Evolutionary conservation across 2,888 invertebrate genomes (phyloP).

Genomic region (Esperia sulphurella): DNA sequence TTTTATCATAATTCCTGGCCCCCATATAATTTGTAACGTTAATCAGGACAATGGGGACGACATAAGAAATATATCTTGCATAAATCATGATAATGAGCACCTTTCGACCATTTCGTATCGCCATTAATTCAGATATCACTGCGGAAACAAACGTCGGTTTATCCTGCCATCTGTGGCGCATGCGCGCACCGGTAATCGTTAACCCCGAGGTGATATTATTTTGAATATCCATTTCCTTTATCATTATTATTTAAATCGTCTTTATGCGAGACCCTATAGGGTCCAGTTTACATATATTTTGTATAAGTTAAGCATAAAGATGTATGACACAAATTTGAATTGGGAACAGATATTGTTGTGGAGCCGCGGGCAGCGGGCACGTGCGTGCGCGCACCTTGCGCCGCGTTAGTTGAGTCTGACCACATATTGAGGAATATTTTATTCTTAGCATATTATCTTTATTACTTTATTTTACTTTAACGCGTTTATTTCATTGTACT

Average conservation of each 20-base stretch:
- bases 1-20: conserved; percentile 19
- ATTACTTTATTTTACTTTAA: background rate
- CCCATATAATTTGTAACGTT: conserved; percentile 42
- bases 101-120: conserved; percentile 76
- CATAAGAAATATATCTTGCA: conserved; percentile 71
- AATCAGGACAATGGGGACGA: conserved; percentile 56
- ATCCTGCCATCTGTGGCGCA: conserved; percentile 76
- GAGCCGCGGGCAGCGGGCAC: conserved; percentile 68
- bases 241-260: conserved; percentile 68
- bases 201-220: conserved; percentile 80
- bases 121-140: conserved; percentile 79
- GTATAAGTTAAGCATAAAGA: conserved; percentile 54
- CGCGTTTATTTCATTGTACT: conserved; percentile 5
- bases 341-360: conserved; percentile 66
- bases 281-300: conserved; percentile 61
- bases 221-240: conserved; percentile 75
- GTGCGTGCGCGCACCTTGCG: conserved; percentile 76
- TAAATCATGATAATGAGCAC: conserved; percentile 79
- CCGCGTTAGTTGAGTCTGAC: conserved; percentile 11
- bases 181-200: conserved; percentile 77
- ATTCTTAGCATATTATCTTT: background rate
- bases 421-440: conserved; percentile 10
- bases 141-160: conserved; percentile 79
- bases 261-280: conserved; percentile 52
- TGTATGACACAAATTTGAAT: conserved; percentile 77